These are phyloP conservation scores for Emydoidea blandingii DNA, from an alignment of 2,797 vertebrate genomes.

Conservation along the genomic window DNA sequence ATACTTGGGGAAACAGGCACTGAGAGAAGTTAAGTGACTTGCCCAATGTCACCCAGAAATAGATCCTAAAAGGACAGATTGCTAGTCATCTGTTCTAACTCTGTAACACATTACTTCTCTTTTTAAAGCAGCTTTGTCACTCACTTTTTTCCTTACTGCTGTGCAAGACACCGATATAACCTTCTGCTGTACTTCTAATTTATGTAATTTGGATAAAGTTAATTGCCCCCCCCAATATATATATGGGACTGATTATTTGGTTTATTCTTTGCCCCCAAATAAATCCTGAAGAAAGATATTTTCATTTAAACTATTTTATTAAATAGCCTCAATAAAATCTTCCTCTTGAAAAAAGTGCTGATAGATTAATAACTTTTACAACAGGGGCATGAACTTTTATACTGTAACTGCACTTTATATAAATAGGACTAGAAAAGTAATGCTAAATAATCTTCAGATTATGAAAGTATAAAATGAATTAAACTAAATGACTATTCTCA, in stretches of 20 bases:
- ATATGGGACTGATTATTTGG: neutral
- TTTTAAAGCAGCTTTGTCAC: neutral
- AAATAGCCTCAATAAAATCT: neutral
- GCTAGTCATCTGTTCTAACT: neutral
- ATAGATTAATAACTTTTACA: neutral
- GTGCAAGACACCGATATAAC: neutral
- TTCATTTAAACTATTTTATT: neutral
- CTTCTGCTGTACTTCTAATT: neutral
- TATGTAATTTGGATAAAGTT: constrained; percentile 20
- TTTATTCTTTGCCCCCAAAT: neutral
- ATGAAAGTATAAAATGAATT: neutral
- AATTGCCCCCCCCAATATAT: constrained; percentile 13
- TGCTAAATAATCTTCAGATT: neutral
- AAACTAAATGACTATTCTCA: neutral
- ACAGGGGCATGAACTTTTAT: neutral
- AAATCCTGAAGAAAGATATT: neutral
- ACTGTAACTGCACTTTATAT: neutral
- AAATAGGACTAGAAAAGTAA: neutral
- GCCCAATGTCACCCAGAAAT: neutral
- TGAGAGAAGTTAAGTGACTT: constrained; percentile 17
- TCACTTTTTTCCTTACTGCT: neutral
- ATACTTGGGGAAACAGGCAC: constrained; percentile 33
- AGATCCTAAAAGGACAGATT: neutral
- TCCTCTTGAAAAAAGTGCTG: neutral
- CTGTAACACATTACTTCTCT: neutral